Evolutionary conservation across 2,888 invertebrate species (phyloP).

Genomic region (Cacoxenus indagator): DNA sequence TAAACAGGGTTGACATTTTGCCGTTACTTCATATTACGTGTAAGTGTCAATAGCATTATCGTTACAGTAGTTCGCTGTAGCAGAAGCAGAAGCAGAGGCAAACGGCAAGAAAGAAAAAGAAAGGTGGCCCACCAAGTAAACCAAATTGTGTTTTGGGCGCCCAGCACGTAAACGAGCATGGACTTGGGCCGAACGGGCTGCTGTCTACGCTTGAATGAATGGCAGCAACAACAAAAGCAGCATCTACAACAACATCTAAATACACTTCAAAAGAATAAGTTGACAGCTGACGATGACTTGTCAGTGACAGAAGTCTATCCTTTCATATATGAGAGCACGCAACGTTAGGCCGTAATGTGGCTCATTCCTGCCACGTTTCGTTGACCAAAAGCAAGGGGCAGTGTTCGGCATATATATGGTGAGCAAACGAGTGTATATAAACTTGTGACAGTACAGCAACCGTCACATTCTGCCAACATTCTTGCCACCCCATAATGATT

Average conservation of each 20-base stretch:
- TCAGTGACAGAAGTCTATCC: conserved; percentile 67
- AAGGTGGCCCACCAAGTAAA: conserved; percentile 14
- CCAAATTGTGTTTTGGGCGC: not conserved
- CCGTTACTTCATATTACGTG: conserved; percentile 56
- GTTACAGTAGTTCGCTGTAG: not conserved
- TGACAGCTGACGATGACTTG: conserved; percentile 69
- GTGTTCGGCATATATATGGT: no score
- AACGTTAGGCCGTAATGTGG: conserved; percentile 46
- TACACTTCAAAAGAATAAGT: conserved; percentile 69
- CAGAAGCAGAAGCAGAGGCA: conserved; percentile 26
- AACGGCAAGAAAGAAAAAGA: conserved; percentile 42
- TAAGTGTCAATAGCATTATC: conserved; percentile 60
- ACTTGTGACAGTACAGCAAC: no score
- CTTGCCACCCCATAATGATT: conserved; percentile 63
- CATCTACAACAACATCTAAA: conserved; percentile 51
- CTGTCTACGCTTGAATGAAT: not conserved
- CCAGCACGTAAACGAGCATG: not conserved
- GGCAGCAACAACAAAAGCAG: conserved; percentile 37
- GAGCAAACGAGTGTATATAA: no score
- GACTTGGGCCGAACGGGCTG: not conserved
- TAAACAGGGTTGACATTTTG: conserved; percentile 57
- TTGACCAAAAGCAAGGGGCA: no score
- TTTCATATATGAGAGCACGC: conserved; percentile 48
- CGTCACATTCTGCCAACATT: conserved; percentile 36
- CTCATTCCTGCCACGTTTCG: not conserved